phyloP scores from a whole-genome alignment of 2,113 vertebrate genomes.

The Phoenicopterus ruber region DNA sequence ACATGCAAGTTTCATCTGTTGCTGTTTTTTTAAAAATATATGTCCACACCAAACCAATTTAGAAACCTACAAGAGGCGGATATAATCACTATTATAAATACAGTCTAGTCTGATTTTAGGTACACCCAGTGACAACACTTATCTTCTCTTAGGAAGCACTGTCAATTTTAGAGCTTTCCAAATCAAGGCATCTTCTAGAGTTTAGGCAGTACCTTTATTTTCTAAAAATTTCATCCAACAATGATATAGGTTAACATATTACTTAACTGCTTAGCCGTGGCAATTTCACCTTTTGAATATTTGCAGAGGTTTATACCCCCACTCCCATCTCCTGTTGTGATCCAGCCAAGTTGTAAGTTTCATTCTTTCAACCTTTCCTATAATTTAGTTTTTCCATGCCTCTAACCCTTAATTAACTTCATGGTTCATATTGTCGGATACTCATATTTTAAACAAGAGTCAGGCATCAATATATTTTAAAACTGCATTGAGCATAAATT shows the following conservation, averaged over 20 bases:
- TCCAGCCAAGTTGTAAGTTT: neutral
- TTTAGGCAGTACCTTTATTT: neutral
- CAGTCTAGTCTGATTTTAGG: neutral
- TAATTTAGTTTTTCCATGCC: neutral
- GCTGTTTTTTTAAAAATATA: neutral
- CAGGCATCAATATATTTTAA: slow-evolving; percentile 24
- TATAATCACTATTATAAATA: neutral
- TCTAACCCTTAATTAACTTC: slow-evolving; percentile 25
- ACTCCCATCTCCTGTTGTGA: neutral
- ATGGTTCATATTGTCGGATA: neutral
- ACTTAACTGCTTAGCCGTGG: neutral
- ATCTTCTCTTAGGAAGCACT: neutral
- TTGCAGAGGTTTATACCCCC: neutral
- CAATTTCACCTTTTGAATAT: slow-evolving; percentile 19
- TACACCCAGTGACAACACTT: neutral
- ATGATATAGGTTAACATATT: accelerated
- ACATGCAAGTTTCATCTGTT: neutral
- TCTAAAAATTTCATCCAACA: neutral
- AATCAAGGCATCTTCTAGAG: neutral
- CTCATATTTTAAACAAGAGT: slow-evolving; percentile 16
- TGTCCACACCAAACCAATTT: neutral
- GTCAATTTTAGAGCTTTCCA: neutral
- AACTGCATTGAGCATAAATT: slow-evolving; percentile 26
- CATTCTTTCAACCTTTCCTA: neutral
- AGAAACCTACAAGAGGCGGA: neutral